A percentile compares a stretch with the other conserved stretches of the same genome.
Evolutionary conservation across 2,888 invertebrate species (phyloP).

Genomic region (Pachydiplax longipennis): DNA sequence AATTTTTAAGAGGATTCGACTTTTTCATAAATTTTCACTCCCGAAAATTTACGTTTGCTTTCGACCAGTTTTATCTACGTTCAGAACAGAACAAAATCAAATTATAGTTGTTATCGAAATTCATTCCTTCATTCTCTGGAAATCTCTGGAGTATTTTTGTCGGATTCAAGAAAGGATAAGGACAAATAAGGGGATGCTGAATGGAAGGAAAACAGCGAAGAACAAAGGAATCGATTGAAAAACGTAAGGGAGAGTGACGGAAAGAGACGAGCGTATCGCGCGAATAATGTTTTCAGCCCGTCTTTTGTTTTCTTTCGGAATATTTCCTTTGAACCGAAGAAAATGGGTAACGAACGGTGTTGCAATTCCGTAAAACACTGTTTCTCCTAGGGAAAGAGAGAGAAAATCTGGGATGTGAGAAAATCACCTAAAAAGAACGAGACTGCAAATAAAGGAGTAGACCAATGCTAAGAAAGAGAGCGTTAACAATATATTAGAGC

Average conservation of each 20-base stretch:
- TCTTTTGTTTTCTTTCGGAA: too few relatives aligned
- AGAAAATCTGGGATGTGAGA: background rate
- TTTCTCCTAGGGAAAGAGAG: background rate
- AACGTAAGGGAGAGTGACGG: background rate
- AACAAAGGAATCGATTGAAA: background rate
- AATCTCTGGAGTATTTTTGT: too few relatives aligned
- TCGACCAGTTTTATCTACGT: too few relatives aligned
- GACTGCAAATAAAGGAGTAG: background rate
- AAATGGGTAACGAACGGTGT: too few relatives aligned
- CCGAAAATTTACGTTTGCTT: too few relatives aligned
- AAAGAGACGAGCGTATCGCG: background rate
- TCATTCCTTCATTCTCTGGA: too few relatives aligned
- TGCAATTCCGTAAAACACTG: too few relatives aligned
- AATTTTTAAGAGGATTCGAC: too few relatives aligned
- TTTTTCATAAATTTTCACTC: too few relatives aligned
- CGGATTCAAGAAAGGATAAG: background rate
- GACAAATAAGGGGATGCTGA: background rate
- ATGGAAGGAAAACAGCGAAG: background rate
- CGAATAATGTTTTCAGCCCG: background rate
- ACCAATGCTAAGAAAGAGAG: background rate
- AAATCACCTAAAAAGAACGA: background rate
- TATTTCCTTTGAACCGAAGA: too few relatives aligned
- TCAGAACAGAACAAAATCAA: too few relatives aligned
- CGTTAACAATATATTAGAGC: background rate
- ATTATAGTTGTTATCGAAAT: too few relatives aligned